Evolutionary conservation across 2,797 vertebrate species (phyloP).

Genomic region (Distichodus sexfasciatus): DNA sequence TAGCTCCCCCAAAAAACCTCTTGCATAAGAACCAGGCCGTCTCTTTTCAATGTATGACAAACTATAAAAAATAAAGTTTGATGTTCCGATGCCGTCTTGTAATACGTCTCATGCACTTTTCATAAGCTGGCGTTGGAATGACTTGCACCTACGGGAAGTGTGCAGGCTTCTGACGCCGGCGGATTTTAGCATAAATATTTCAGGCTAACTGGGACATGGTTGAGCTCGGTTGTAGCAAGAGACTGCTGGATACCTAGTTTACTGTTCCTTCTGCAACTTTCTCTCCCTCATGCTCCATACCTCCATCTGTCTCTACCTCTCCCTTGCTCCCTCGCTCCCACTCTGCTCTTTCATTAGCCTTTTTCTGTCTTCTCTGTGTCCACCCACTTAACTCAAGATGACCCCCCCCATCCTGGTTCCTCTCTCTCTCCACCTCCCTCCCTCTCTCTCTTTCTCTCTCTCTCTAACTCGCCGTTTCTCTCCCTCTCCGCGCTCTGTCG

Average conservation of each 20-base stretch:
- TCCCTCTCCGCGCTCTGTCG: conserved; percentile 67
- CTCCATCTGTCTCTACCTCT: conserved; percentile 25
- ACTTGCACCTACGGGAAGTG: background rate
- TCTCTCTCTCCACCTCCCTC: conserved; percentile 20
- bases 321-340: conserved; percentile 32
- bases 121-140: background rate
- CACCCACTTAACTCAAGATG: conserved; percentile 46
- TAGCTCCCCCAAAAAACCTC: no score
- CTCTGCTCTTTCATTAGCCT: conserved; percentile 39
- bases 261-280: conserved; percentile 38
- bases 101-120: background rate
- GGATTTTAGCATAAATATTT: conserved; percentile 22
- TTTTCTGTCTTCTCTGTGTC: conserved; percentile 42
- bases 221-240: conserved; percentile 18
- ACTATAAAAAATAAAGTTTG: no score
- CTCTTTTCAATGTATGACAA: no score
- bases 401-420: background rate
- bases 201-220: conserved; percentile 10
- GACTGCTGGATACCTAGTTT: conserved; percentile 28
- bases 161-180: background rate
- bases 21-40: no score
- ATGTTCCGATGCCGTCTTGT: background rate
- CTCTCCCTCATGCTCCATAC: conserved; percentile 18
- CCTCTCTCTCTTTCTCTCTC: conserved; percentile 57
- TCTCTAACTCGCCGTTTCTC: conserved; percentile 54